Percentiles rank a stretch among this genome's conserved stretches.
Conservation (phyloP, 2,113 vertebrate species). For the Accipiter virgatus region DNA sequence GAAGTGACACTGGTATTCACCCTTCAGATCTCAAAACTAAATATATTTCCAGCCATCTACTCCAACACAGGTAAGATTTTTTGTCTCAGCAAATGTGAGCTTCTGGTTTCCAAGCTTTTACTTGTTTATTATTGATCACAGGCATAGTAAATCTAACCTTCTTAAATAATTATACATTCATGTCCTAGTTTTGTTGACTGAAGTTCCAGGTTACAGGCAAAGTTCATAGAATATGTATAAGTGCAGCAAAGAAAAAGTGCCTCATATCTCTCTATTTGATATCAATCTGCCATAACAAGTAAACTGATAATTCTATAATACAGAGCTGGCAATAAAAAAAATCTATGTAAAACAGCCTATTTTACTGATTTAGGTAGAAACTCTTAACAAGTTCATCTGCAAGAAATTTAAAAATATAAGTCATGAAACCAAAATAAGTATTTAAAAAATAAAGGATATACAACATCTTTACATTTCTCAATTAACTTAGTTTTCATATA, state of each 20-base stretch:
- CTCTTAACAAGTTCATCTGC: background rate
- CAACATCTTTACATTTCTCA: background rate
- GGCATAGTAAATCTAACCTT: background rate
- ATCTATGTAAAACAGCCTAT: background rate
- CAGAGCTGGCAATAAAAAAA: background rate
- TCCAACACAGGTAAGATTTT: background rate
- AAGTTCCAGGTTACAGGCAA: background rate
- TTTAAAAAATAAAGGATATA: background rate
- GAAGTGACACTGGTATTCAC: background rate
- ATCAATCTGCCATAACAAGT: background rate
- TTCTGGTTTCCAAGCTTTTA: background rate
- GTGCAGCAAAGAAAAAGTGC: background rate
- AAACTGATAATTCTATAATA: background rate
- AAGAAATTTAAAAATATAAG: background rate
- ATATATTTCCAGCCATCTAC: background rate
- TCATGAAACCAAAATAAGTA: background rate
- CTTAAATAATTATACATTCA: background rate
- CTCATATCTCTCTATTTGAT: background rate
- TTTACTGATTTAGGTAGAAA: background rate
- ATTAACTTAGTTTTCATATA: background rate
- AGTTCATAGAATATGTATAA: background rate
- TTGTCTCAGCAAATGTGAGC: background rate
- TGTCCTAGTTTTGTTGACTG: background rate
- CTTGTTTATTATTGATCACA: background rate
- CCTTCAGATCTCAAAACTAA: background rate